Evolutionary conservation across 2,888 invertebrate genomes (phyloP).

Genomic region (Cenopis cana): DNA sequence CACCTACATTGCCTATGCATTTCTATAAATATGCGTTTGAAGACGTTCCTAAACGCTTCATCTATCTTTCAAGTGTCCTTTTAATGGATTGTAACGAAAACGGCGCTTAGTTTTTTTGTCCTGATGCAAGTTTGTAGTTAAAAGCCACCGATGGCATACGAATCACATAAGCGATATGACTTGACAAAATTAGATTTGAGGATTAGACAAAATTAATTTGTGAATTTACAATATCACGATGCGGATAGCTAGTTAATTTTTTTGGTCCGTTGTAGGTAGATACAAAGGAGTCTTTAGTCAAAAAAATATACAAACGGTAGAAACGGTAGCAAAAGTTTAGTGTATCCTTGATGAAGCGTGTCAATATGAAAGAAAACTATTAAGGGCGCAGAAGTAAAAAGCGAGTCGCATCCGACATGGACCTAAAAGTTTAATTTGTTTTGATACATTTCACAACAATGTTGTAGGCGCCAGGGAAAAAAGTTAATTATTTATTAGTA

Average conservation of each 20-base stretch:
- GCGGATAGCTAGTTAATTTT: conserved; percentile 73
- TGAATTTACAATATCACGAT: conserved; percentile 64
- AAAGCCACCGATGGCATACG: conserved; percentile 73
- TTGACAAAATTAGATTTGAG: conserved; percentile 67
- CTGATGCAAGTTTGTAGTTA: conserved; percentile 59
- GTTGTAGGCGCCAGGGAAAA: conserved; percentile 70
- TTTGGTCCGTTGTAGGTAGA: conserved; percentile 46
- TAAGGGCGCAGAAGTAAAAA: conserved; percentile 64
- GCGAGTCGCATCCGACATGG: conserved; percentile 59
- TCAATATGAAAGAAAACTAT: conserved; percentile 77
- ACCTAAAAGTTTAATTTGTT: conserved; percentile 60
- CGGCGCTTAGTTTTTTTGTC: conserved; percentile 66
- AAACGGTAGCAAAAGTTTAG: conserved; percentile 79
- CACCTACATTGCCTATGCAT: conserved; percentile 12
- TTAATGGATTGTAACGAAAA: conserved; percentile 77
- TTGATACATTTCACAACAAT: conserved; percentile 53
- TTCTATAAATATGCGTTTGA: conserved; percentile 45
- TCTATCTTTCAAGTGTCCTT: conserved; percentile 78
- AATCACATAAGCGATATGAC: conserved; percentile 76
- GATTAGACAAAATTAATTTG: conserved; percentile 78
- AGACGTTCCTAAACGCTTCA: conserved; percentile 48
- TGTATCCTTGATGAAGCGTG: conserved; percentile 73
- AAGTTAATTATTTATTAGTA: conserved; percentile 48
- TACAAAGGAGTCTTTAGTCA: conserved; percentile 59
- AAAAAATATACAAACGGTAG: conserved; percentile 62